Base-by-base conservation (phyloP, 2,797 vertebrate genomes). In the Acropternis orthonyx region DNA sequence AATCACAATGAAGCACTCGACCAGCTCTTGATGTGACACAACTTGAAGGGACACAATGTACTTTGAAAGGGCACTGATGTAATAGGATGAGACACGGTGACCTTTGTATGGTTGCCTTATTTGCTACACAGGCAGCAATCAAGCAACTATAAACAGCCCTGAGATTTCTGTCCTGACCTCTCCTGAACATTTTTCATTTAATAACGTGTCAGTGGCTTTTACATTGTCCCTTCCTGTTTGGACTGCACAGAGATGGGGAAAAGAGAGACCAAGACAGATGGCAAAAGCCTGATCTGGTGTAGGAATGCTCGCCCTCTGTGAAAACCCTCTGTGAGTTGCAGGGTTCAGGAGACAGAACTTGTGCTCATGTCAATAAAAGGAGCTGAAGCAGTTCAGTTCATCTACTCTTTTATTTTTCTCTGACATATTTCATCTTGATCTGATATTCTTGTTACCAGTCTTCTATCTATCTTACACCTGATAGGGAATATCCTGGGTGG, bases 31-130 rank as follows among this genome's bases (percentile, higher is more conserved):
- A 94, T 95, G 95, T 95, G 96, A 97, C 96, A 96, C 92, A 92
- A 96, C 94, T 95, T 93, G 92, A 96, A 95, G 91, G 95, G 94
- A 97, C 95, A 96, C 94, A 95, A 91, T 92, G 95, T 96, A 94
- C 94, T 97, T 86, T 93, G 91, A 96, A 97, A 96, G 95, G 94
- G 92, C 94, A 93, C 91, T 97, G 96, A 96, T 97, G 94, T 96
- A 96, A 97, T 93, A 95, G 91, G 96, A 96, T 95, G 96, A 96
- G 96, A 96, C 95, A 91, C 46, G 17, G 88, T 95, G 92, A 97
- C 95, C 95, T 96, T 97, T 97, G 94, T 92, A 93, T 88, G 92
- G 92, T 82, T 95, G 89, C 92, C 89, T 94, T 96, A 96, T 95
- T 96, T 92, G 94, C 94, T 94, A 86, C 95, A 90, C 88, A 92